These are phyloP conservation scores for Marmota monax DNA, from an alignment of 2,113 vertebrate species.

Conservation along the genomic window DNA sequence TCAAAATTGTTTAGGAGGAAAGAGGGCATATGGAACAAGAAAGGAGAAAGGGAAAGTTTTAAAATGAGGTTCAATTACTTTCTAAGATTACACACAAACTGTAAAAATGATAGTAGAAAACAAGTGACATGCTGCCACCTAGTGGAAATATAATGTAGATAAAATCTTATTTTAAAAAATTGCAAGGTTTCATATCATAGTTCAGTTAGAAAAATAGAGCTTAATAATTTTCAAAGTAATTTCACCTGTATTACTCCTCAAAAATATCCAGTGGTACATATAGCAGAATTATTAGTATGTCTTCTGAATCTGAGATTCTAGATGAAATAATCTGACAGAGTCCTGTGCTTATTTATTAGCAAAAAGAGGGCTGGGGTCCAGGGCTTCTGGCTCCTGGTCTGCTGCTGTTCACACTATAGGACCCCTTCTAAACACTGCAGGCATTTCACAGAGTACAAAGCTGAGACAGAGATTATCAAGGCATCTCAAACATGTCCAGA, in stretches of 20 bases:
- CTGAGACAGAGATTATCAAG: background rate
- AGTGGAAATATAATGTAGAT: constrained; percentile 78
- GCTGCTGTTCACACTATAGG: rapidly evolving
- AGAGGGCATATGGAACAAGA: background rate
- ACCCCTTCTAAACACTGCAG: background rate
- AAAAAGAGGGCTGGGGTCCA: background rate
- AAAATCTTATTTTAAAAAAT: constrained; percentile 6
- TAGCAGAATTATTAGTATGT: background rate
- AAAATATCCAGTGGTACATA: background rate
- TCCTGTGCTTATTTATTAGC: background rate
- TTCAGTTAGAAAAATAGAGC: background rate
- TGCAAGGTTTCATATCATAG: background rate
- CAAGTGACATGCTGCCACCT: constrained; percentile 86
- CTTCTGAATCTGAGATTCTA: background rate
- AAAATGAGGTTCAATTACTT: constrained; percentile 3
- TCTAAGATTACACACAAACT: background rate
- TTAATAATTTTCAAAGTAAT: constrained; percentile 6
- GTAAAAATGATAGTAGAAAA: background rate
- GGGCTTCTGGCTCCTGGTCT: background rate
- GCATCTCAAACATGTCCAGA: background rate
- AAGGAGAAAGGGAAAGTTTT: background rate
- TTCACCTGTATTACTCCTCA: background rate
- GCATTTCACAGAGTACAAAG: background rate
- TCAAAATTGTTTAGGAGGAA: background rate
- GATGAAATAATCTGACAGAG: background rate